Conservation (phyloP, 2,888 invertebrate species). For the Shargacucullia verbasci region DNA sequence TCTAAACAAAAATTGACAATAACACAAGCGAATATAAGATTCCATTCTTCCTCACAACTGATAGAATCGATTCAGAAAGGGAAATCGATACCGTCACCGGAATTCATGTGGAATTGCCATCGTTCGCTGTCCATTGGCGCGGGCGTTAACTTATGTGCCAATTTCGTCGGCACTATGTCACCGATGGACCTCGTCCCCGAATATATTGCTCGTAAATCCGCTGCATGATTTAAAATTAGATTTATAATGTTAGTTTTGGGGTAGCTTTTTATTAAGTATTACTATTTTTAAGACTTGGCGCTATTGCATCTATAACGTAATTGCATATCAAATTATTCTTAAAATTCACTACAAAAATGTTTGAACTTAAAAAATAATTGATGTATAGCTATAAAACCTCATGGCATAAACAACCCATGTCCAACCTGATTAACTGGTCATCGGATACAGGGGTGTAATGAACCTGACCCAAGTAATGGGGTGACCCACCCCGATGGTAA, state of each 20-base stretch:
- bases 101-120: constrained; percentile 47
- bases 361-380: too few relatives aligned
- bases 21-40: constrained; percentile 30
- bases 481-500: constrained; percentile 41
- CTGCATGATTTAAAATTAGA: constrained; percentile 45
- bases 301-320: too few relatives aligned
- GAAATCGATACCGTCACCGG: constrained; percentile 56
- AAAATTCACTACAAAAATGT: too few relatives aligned
- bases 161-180: constrained; percentile 75
- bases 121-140: constrained; percentile 64
- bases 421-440: constrained; percentile 52
- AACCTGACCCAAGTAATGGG: constrained; percentile 51
- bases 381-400: too few relatives aligned
- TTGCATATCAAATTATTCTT: too few relatives aligned
- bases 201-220: constrained; percentile 53
- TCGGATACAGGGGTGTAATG: constrained; percentile 50
- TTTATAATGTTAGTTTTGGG: constrained; percentile 4
- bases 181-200: constrained; percentile 66
- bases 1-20: constrained; percentile 27
- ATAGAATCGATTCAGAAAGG: constrained; percentile 47
- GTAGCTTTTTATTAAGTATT: too few relatives aligned
- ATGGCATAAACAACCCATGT: constrained; percentile 44
- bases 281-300: too few relatives aligned
- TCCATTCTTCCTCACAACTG: constrained; percentile 43
- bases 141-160: constrained; percentile 74